Percentiles rank a stretch among this genome's conserved stretches.
Evolutionary conservation across 2,113 vertebrate genomes (phyloP).

Genomic region (Callipepla squamata): DNA sequence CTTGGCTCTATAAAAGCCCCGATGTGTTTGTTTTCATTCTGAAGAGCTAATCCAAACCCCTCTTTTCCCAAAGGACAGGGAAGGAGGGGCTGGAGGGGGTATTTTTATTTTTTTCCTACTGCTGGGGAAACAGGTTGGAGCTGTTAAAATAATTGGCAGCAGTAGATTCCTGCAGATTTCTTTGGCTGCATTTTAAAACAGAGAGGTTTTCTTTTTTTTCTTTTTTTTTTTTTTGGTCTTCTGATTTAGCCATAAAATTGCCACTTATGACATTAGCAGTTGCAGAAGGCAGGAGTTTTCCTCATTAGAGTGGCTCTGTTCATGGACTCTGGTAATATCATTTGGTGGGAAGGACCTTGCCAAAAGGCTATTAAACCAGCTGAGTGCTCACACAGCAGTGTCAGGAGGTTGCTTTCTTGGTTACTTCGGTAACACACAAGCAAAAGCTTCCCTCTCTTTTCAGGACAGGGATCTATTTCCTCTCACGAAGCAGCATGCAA

Average conservation of each 20-base stretch:
- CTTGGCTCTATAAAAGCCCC: conserved; percentile 63
- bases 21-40: conserved; percentile 74
- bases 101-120: conserved; percentile 64
- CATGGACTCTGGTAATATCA: conserved; percentile 59
- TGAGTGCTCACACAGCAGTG: conserved; percentile 26
- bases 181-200: conserved; percentile 57
- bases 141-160: conserved; percentile 70
- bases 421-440: conserved; percentile 71
- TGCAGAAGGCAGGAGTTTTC: conserved; percentile 61
- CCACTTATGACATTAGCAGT: conserved; percentile 66
- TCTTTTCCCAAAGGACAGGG: conserved; percentile 34
- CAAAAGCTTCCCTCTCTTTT: conserved; percentile 42
- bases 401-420: conserved; percentile 56
- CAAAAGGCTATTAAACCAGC: conserved; percentile 37
- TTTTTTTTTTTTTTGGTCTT: conserved; percentile 56
- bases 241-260: conserved; percentile 66
- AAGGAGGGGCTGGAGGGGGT: conserved; percentile 48
- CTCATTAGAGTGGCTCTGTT: conserved; percentile 48
- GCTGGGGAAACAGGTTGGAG: conserved; percentile 65
- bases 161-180: conserved; percentile 26
- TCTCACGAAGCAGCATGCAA: neutral
- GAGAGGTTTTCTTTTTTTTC: conserved; percentile 43
- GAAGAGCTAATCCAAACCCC: conserved; percentile 72
- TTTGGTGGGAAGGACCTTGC: conserved; percentile 14
- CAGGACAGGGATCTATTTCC: neutral